Conservation (phyloP, 1,140 invertebrate genomes). For the Hestina assimilis region DNA sequence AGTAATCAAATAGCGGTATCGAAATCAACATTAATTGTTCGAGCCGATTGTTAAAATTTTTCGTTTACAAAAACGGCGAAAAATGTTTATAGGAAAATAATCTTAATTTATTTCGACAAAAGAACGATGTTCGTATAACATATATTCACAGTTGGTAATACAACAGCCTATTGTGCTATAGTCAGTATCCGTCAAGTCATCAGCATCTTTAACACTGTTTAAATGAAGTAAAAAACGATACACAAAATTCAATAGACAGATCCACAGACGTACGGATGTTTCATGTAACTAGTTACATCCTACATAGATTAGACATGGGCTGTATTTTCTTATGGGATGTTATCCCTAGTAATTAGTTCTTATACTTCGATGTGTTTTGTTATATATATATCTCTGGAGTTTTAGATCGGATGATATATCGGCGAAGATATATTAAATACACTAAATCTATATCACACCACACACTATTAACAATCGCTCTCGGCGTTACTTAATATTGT, state of each 20-base stretch:
- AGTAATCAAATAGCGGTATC: slow-evolving; percentile 55
- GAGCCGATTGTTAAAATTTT: slow-evolving; percentile 39
- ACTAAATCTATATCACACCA: too few species aligned
- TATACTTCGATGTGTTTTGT: too few species aligned
- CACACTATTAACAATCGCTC: too few species aligned
- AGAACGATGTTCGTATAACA: not conserved
- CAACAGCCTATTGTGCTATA: slow-evolving; percentile 10
- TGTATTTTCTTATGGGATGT: not conserved
- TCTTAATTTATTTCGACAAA: slow-evolving; percentile 1
- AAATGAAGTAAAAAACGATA: too few species aligned
- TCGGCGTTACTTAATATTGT: too few species aligned
- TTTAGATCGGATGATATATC: too few species aligned
- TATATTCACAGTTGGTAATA: slow-evolving; percentile 1
- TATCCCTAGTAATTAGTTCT: not conserved
- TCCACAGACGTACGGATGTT: not conserved
- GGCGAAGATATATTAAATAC: too few species aligned
- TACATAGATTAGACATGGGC: not conserved
- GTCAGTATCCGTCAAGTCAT: slow-evolving; percentile 31
- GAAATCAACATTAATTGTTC: slow-evolving; percentile 62
- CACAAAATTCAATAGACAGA: not conserved
- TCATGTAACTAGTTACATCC: not conserved
- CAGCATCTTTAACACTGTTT: slow-evolving; percentile 35
- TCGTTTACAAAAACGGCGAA: slow-evolving; percentile 19
- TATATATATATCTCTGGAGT: too few species aligned
- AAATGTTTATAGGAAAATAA: slow-evolving; percentile 7